A percentile compares a stretch with the other conserved stretches of the same genome.
Conservation (phyloP, 2,888 invertebrate species). For the Argyra leucocephala region DNA sequence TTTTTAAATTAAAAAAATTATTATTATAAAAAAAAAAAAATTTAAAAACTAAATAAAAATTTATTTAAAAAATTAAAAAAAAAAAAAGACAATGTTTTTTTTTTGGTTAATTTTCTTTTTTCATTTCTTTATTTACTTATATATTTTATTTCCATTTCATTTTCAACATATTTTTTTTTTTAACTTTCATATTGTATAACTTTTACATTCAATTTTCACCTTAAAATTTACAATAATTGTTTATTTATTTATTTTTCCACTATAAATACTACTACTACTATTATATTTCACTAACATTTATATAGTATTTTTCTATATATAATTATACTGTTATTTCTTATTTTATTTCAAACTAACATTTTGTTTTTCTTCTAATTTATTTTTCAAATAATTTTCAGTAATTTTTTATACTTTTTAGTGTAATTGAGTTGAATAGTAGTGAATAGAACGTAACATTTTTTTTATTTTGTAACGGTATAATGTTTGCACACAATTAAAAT, state of each 20-base stretch:
- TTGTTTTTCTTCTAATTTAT: too few relatives aligned
- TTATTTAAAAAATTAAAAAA: constrained; percentile 9
- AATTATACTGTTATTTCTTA: not conserved
- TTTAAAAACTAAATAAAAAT: constrained; percentile 22
- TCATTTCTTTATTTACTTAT: constrained; percentile 10
- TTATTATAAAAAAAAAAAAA: constrained; percentile 30
- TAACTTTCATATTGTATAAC: not conserved
- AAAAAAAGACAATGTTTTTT: too few relatives aligned
- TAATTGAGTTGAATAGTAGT: too few relatives aligned
- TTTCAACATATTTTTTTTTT: not conserved
- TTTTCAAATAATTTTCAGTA: too few relatives aligned
- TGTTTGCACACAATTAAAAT: too few relatives aligned
- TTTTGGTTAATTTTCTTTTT: constrained; percentile 19
- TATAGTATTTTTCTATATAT: not conserved
- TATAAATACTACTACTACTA: not conserved
- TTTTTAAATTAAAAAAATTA: constrained; percentile 38
- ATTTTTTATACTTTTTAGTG: too few relatives aligned
- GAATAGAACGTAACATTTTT: too few relatives aligned
- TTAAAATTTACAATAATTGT: too few relatives aligned
- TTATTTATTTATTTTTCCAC: too few relatives aligned
- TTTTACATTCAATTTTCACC: not conserved
- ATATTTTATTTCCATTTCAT: not conserved
- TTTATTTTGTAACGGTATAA: too few relatives aligned
- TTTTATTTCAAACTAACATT: not conserved
- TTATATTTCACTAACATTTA: not conserved